phyloP scores from a whole-genome alignment of 2,113 vertebrate genomes.

The Pogona vitticeps region DNA sequence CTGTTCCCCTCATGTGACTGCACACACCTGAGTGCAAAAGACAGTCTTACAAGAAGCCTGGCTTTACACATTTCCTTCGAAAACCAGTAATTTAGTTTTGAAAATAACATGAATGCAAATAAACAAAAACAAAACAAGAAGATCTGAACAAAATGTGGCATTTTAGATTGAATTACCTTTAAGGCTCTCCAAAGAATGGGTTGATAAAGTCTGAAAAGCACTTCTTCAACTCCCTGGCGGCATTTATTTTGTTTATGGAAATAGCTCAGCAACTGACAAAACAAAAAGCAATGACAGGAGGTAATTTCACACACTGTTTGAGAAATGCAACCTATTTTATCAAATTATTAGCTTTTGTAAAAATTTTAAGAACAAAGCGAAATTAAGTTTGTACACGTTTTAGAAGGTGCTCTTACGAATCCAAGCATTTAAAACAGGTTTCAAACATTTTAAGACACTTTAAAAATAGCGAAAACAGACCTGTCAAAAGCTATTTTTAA shows the following conservation, averaged over 20 bases:
- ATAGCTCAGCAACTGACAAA: conserved; percentile 84
- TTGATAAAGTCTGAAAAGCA: conserved; percentile 88
- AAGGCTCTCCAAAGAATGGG: conserved; percentile 94
- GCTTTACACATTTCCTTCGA: background rate
- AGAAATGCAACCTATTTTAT: background rate
- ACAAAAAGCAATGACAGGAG: background rate
- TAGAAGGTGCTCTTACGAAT: too few relatives aligned
- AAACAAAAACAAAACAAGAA: too few relatives aligned
- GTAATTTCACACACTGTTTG: background rate
- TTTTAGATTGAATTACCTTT: conserved; percentile 75
- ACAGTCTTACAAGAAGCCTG: too few relatives aligned
- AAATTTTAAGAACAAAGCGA: background rate
- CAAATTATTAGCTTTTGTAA: background rate
- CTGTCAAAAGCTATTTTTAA: too few relatives aligned
- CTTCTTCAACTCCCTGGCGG: conserved; percentile 86
- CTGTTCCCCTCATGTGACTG: background rate
- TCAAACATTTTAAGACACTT: too few relatives aligned
- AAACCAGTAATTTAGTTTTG: background rate
- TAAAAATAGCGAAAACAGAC: too few relatives aligned
- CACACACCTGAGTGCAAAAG: background rate
- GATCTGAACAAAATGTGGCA: background rate
- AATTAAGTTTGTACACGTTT: too few relatives aligned
- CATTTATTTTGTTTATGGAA: conserved; percentile 88
- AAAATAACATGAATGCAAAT: background rate
- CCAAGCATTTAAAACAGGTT: too few relatives aligned